phyloP scores from a whole-genome alignment of 2,888 invertebrate species.

The Clepsis dumicolana region DNA sequence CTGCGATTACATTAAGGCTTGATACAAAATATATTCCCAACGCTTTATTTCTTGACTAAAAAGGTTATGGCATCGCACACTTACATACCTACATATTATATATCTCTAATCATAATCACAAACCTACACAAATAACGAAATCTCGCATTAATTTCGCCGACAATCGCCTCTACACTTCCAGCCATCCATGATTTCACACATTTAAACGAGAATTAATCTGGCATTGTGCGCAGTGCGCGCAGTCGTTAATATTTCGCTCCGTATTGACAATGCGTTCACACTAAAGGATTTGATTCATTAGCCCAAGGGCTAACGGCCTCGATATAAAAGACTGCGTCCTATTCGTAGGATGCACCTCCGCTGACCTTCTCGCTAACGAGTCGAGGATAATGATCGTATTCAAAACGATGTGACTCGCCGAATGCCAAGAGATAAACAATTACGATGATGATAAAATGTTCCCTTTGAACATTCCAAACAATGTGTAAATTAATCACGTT shows the following conservation, averaged over 20 bases:
- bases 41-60: not conserved
- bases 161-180: constrained; percentile 27
- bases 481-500: constrained; percentile 26
- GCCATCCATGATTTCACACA: constrained; percentile 73
- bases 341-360: constrained; percentile 74
- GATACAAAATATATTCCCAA: not conserved
- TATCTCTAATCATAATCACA: too few species aligned
- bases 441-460: constrained; percentile 60
- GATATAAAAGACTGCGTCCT: constrained; percentile 78
- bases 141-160: constrained; percentile 15
- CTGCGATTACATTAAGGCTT: not conserved
- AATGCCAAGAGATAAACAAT: constrained; percentile 60
- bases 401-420: constrained; percentile 70
- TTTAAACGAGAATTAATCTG: constrained; percentile 80
- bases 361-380: constrained; percentile 80
- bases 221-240: constrained; percentile 70
- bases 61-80: not conserved
- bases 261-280: constrained; percentile 79
- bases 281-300: constrained; percentile 82
- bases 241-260: constrained; percentile 76
- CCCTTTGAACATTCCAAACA: constrained; percentile 50
- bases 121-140: not conserved
- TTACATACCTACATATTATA: not conserved
- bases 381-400: constrained; percentile 79
- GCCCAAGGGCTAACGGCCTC: constrained; percentile 77